Base-by-base conservation (phyloP, 2,113 vertebrate genomes). In the Zootoca vivipara region DNA sequence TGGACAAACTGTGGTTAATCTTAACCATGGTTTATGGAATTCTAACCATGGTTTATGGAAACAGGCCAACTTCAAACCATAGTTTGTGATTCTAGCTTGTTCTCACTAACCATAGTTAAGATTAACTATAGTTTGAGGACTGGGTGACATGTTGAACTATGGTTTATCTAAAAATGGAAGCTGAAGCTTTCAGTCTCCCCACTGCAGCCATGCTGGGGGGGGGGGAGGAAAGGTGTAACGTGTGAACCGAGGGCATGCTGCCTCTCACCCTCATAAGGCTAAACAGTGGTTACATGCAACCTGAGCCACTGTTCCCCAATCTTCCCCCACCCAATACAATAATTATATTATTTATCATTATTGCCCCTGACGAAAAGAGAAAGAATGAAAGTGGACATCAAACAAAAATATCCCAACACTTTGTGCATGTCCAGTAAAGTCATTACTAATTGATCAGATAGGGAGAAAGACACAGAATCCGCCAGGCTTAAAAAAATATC, bases 321-420 rank as follows among this genome's bases (percentile, higher is more conserved):
- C 28, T 80, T 16, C 72, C 5, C 7, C 86, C 16, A 69, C 62
- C 4, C 0, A 24, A 33, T 79, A 46, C 40, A 64, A 75, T 28
- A 16, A 38, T 12, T 28, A 56, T 18, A 22, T 40, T 30, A 24
- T 0, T 1, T 33, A 1, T 0, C 0, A 78, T 64, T 69, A 79
- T 15, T 82, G 38, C 30, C 42, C 4, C 62, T 33, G 72, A 30
- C 69, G 35, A 85, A 69, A 74, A 38, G 24, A 70, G 5, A 74
- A 10, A 85, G 62, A 7, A 0, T 15, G 22, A 80, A 65, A 90
- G 84, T 38, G 58, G 26, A 1, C 12, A 12, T 85, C 85, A n/a
- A 0, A 0, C 16, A 0, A 7, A 58, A 62, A 24, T 22, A 24
- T 86, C 77, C 13, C 20, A 7, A 0, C 0, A 1, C 4, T 6